Percentiles rank a stretch among this genome's conserved stretches.
phyloP scores from a whole-genome alignment of 2,888 invertebrate genomes.

The Augochlorella aurata region DNA sequence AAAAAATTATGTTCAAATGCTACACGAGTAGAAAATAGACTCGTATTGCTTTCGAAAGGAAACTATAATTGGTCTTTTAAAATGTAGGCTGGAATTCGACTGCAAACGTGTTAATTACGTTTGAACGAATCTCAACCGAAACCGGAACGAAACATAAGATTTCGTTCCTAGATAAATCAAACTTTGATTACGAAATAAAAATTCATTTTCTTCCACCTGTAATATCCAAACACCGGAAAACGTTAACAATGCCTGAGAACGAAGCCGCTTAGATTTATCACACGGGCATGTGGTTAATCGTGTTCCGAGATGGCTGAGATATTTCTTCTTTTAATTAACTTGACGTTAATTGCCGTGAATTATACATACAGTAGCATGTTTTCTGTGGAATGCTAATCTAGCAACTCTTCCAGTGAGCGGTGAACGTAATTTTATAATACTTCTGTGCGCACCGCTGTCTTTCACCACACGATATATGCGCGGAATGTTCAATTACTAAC shows the following conservation, averaged over 20 bases:
- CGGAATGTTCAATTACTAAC: slow-evolving; percentile 14
- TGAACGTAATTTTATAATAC: not conserved
- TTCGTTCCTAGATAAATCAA: not conserved
- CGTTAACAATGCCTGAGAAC: slow-evolving; percentile 18
- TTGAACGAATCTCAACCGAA: too few species aligned
- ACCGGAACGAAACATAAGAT: too few species aligned
- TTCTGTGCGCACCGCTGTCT: not conserved
- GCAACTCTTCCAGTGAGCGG: slow-evolving; percentile 13
- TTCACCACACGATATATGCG: not conserved
- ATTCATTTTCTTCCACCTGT: not conserved
- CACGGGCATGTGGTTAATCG: not conserved
- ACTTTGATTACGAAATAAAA: not conserved
- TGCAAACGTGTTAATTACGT: too few species aligned
- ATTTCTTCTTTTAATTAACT: slow-evolving; percentile 54
- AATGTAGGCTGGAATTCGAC: too few species aligned
- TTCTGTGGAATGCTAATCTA: slow-evolving; percentile 13
- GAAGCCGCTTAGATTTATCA: not conserved
- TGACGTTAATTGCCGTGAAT: slow-evolving; percentile 33
- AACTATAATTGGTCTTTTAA: not conserved
- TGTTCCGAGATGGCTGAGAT: slow-evolving; percentile 13
- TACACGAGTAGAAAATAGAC: not conserved
- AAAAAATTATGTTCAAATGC: not conserved
- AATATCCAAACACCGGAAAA: slow-evolving; percentile 12
- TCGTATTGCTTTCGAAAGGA: not conserved
- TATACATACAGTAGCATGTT: slow-evolving; percentile 17